Base-by-base conservation (phyloP, 2,888 invertebrate species). In the Pherbina coryleti region DNA sequence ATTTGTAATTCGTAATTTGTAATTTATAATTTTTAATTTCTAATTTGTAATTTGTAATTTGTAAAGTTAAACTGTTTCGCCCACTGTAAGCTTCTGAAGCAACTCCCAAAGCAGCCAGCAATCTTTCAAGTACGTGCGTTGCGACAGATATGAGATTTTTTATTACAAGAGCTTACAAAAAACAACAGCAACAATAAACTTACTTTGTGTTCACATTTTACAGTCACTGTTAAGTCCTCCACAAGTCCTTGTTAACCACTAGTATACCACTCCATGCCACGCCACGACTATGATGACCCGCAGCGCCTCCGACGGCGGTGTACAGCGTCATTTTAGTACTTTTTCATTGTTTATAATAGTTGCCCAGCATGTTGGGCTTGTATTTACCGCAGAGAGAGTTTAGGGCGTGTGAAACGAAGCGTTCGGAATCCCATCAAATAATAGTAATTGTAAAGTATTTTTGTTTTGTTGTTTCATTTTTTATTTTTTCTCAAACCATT, bases 381-480 rank as follows among this genome's bases (percentile, higher is more conserved):
- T 25, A n/a, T n/a, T n/a, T n/a, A 8, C 8, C 9, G 49, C 14
- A 60, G 57, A 17, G n/a, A n/a, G 19, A 19, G 14, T 31, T n/a
- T 11, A 2, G n/a, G 28, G 57, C 19, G 60, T 57, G 22, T 19
- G 49, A 9, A 19, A 17, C 25, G 49, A 49, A 19, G 74, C 31
- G 74, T 77, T 77, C 80, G 79, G 79, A 83, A 85, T 85, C 86
- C 86, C 83, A 85, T 86, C 84, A 85, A 85, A 85, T 85, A 86
- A 86, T 84, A 84, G 86, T 85, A 86, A 85, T 86, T 85, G 84
- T 82, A 85, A 84, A 84, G 82, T 84, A 86, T 86, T 85, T 11
- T 28, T 22, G 49, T 25, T 19, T 28, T 53, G 51, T 51, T 8
- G 7, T 51, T 49, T 25, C 11, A 22, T 37, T 31, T 3, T 31